Evolutionary conservation across 2,888 invertebrate species (phyloP).

Genomic region (Gymnosoma rotundatum): DNA sequence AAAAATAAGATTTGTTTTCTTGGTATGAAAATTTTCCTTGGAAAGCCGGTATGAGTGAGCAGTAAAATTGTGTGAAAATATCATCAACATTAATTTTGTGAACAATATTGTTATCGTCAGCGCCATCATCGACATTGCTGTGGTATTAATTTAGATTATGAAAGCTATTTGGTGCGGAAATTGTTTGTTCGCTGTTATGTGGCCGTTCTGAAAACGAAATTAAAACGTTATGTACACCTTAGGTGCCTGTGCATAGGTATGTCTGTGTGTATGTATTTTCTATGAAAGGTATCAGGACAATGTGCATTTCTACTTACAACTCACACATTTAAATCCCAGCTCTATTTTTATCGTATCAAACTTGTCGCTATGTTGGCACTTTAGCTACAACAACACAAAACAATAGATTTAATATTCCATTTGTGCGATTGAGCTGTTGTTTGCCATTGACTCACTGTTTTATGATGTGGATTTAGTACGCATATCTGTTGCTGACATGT

Average conservation of each 20-base stretch:
- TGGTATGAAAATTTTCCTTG: background rate
- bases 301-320: background rate
- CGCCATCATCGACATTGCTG: constrained; percentile 28
- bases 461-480: constrained; percentile 27
- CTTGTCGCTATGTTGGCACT: constrained; percentile 31
- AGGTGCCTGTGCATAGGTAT: background rate
- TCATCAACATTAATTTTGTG: constrained; percentile 1
- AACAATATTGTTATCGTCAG: background rate
- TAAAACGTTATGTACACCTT: background rate
- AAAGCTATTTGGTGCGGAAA: constrained; percentile 68
- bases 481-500: constrained; percentile 57
- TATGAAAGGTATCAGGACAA: constrained; percentile 27
- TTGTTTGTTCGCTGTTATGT: constrained; percentile 53
- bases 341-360: background rate
- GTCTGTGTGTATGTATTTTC: constrained; percentile 1
- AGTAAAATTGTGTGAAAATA: background rate
- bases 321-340: background rate
- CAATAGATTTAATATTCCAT: constrained; percentile 41
- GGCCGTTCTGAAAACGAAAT: constrained; percentile 41
- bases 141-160: constrained; percentile 67
- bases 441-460: background rate
- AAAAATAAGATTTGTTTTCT: background rate
- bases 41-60: too few species aligned
- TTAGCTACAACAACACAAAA: constrained; percentile 12
- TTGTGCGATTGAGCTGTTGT: constrained; percentile 46